Evolutionary conservation across 2,113 vertebrate genomes (phyloP).

Genomic region (Scartelaos histophorus): DNA sequence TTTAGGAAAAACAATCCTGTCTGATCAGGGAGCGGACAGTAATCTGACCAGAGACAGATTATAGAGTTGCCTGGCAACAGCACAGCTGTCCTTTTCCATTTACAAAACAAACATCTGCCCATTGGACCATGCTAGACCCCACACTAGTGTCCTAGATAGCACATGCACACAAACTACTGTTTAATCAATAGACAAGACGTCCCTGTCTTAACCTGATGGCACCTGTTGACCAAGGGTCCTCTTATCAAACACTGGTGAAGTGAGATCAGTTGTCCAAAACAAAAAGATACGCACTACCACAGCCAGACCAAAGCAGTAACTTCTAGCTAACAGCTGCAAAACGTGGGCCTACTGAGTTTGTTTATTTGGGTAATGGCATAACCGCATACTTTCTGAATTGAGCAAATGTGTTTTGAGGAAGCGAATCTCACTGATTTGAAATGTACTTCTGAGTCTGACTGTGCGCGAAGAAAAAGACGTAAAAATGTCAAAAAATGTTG

Average conservation of each 20-base stretch:
- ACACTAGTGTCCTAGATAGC: slow-evolving; percentile 44
- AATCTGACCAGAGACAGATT: slow-evolving; percentile 69
- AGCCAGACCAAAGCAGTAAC: too few relatives aligned
- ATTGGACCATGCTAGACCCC: slow-evolving; percentile 31
- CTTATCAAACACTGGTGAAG: slow-evolving; percentile 8
- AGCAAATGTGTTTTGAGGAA: not conserved
- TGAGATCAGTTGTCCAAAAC: not conserved
- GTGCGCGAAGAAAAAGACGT: not conserved
- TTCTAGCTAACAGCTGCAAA: not conserved
- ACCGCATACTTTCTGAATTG: not conserved
- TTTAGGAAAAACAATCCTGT: slow-evolving; percentile 23
- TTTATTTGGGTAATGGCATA: not conserved
- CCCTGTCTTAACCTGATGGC: slow-evolving; percentile 3
- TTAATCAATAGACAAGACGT: slow-evolving; percentile 25
- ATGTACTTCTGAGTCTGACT: not conserved
- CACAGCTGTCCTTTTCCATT: slow-evolving; percentile 62
- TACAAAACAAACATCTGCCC: slow-evolving; percentile 74
- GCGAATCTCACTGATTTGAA: not conserved
- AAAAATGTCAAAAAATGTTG: too few relatives aligned
- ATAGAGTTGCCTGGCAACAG: slow-evolving; percentile 66
- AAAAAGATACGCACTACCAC: not conserved
- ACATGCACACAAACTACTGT: slow-evolving; percentile 12
- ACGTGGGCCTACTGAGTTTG: not conserved
- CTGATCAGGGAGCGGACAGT: slow-evolving; percentile 30
- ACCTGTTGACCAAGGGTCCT: too few relatives aligned